Percentiles rank a stretch among this genome's conserved stretches.
Evolutionary conservation across 2,888 invertebrate genomes (phyloP).

Genomic region (Tuta absoluta): DNA sequence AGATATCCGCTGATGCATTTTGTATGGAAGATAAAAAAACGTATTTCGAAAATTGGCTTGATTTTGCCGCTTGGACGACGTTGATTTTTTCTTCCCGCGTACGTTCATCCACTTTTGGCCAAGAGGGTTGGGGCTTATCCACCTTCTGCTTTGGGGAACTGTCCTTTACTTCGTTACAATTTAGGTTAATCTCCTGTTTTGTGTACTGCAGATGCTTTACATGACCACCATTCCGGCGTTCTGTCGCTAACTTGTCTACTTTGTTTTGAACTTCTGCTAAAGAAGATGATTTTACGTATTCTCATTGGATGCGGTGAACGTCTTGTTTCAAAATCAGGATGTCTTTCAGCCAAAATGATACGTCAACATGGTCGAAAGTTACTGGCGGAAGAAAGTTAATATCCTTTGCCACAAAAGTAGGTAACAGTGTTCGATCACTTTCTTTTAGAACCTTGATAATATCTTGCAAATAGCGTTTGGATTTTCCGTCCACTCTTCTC

Average conservation of each 20-base stretch:
- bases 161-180: too few relatives aligned
- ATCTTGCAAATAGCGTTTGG: background rate
- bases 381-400: background rate
- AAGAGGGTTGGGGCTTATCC: too few relatives aligned
- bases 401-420: constrained; percentile 5
- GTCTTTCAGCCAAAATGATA: background rate
- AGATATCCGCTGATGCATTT: too few relatives aligned
- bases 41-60: too few relatives aligned
- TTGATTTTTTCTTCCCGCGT: too few relatives aligned
- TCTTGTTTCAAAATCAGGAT: background rate
- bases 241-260: background rate
- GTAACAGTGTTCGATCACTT: background rate
- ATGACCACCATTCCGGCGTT: too few relatives aligned
- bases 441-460: background rate
- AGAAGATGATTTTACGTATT: constrained; percentile 27
- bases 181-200: too few relatives aligned
- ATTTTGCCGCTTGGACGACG: too few relatives aligned
- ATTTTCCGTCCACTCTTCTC: background rate
- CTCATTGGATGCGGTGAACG: constrained; percentile 25
- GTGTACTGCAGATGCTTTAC: background rate
- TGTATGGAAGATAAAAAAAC: too few relatives aligned
- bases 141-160: too few relatives aligned
- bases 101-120: too few relatives aligned
- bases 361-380: constrained; percentile 3
- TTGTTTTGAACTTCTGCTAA: constrained; percentile 27